Conservation (phyloP, 2,888 invertebrate genomes). For the Creontiades dilutus region DNA sequence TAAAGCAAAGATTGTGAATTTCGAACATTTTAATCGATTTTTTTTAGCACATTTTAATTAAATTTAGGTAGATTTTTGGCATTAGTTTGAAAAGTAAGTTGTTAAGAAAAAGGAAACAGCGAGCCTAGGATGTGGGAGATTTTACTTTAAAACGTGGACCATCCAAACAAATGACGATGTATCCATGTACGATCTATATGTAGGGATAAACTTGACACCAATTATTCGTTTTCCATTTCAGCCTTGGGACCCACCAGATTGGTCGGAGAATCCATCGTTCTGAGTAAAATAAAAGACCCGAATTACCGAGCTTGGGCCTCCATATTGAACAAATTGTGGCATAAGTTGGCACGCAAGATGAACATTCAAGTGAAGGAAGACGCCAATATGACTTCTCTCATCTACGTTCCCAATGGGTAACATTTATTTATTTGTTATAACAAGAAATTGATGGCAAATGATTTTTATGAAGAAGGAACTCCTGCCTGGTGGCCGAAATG, state of each 20-base stretch:
- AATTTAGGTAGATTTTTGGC: too few species aligned
- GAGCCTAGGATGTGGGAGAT: too few species aligned
- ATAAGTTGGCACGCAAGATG: conserved; percentile 81
- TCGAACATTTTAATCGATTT: too few species aligned
- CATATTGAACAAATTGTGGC: conserved; percentile 77
- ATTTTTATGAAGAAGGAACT: background rate
- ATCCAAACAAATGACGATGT: too few species aligned
- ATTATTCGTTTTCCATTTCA: conserved; percentile 67
- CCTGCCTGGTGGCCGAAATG: background rate
- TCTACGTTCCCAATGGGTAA: conserved; percentile 85
- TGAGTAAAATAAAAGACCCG: conserved; percentile 78
- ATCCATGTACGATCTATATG: too few species aligned
- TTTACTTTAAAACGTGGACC: too few species aligned
- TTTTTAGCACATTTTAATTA: too few species aligned
- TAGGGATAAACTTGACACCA: too few species aligned
- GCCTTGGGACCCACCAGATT: conserved; percentile 77
- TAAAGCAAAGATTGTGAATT: too few species aligned
- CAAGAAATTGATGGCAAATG: background rate
- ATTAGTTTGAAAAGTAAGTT: too few species aligned
- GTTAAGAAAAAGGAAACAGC: too few species aligned
- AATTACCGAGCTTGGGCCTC: conserved; percentile 79
- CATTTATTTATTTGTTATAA: background rate
- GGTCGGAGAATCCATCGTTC: conserved; percentile 78
- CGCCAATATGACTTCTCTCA: conserved; percentile 83
- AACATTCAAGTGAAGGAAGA: conserved; percentile 79